Evolutionary conservation across 2,113 vertebrate genomes (phyloP).

Genomic region (Alethe castanea): DNA sequence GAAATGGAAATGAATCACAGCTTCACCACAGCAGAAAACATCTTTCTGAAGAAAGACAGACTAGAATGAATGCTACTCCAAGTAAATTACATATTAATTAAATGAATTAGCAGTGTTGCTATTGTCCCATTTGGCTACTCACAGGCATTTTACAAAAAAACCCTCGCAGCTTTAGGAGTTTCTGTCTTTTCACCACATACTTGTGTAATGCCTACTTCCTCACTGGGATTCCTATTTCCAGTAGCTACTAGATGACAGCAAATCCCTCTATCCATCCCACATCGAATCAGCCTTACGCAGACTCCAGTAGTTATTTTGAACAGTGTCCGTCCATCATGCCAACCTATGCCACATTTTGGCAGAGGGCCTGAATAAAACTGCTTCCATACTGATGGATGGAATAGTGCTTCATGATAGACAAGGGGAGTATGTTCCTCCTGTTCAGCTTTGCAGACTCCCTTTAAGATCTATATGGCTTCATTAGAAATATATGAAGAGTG

Average conservation of each 20-base stretch:
- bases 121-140: slow-evolving; percentile 60
- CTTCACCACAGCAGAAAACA: slow-evolving; percentile 60
- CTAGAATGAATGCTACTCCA: slow-evolving; percentile 39
- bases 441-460: background rate
- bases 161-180: slow-evolving; percentile 26
- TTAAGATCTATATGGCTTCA: background rate
- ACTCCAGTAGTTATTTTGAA: background rate
- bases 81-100: slow-evolving; percentile 68
- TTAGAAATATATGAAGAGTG: background rate
- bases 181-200: slow-evolving; percentile 10
- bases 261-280: background rate
- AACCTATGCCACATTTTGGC: background rate
- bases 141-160: slow-evolving; percentile 6
- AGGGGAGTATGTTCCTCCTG: background rate
- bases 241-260: background rate
- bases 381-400: background rate
- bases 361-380: background rate
- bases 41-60: slow-evolving; percentile 56
- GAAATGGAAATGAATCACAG: slow-evolving; percentile 66
- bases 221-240: background rate
- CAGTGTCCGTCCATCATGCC: background rate
- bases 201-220: slow-evolving; percentile 3
- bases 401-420: background rate
- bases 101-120: slow-evolving; percentile 57
- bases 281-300: background rate